phyloP scores from a whole-genome alignment of 2,888 invertebrate genomes.

The Catocala nupta region DNA sequence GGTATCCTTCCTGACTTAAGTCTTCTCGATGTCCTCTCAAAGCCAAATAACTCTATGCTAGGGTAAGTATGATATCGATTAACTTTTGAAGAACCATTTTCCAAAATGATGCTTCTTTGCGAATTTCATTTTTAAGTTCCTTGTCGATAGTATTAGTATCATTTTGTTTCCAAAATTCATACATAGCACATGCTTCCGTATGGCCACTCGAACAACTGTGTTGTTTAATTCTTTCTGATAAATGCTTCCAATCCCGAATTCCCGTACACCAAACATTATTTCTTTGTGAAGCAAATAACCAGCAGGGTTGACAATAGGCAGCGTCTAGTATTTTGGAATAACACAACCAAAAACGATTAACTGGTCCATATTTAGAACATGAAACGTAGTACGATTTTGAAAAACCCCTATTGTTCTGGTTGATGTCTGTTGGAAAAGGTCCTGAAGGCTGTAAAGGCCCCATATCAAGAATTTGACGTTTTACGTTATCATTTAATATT shows the following conservation, averaged over 20 bases:
- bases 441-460: too few species aligned
- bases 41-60: constrained; percentile 35
- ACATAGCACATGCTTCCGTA: constrained; percentile 27
- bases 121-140: constrained; percentile 34
- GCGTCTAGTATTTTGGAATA: constrained; percentile 17
- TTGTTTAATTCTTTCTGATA: constrained; percentile 32
- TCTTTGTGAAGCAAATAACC: constrained; percentile 27
- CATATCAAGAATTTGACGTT: too few species aligned
- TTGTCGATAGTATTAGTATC: constrained; percentile 12
- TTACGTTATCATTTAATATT: too few species aligned
- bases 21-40: constrained; percentile 35
- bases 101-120: constrained; percentile 31
- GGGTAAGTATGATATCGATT: constrained; percentile 25
- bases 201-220: constrained; percentile 26
- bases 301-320: constrained; percentile 19
- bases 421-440: too few species aligned
- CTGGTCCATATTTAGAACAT: background rate
- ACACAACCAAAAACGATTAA: constrained; percentile 11
- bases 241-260: constrained; percentile 24
- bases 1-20: constrained; percentile 22
- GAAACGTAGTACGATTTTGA: too few species aligned
- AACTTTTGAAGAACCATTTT: constrained; percentile 26
- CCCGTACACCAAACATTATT: constrained; percentile 23
- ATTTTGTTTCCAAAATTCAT: constrained; percentile 17
- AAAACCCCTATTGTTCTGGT: too few species aligned